Conservation (phyloP, 37 sponge, comb jelly and placozoan species). For the Cliona cf. orientalis region DNA sequence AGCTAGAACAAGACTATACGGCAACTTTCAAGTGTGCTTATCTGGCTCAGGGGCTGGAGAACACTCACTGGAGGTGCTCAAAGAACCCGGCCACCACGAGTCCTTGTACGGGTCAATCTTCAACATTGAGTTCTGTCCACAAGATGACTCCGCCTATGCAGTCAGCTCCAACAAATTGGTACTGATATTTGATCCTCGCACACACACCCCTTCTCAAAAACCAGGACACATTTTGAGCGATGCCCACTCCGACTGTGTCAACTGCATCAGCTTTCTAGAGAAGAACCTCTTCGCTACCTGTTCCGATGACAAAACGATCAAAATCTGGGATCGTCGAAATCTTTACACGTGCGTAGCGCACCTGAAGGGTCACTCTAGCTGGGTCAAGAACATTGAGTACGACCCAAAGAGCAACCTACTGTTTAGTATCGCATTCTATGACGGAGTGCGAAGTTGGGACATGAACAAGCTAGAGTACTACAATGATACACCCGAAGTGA, state of each 20-base stretch:
- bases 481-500: neutral
- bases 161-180: constrained; percentile 20
- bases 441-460: constrained; percentile 63
- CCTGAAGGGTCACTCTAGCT: constrained; percentile 48
- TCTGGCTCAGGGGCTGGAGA: too few species aligned
- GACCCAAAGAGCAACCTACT: constrained; percentile 19
- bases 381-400: constrained; percentile 78
- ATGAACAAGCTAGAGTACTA: constrained; percentile 17
- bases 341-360: neutral
- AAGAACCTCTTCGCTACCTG: constrained; percentile 44
- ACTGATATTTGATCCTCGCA: constrained; percentile 26
- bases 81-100: too few species aligned
- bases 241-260: constrained; percentile 62
- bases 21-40: too few species aligned
- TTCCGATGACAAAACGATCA: constrained; percentile 65
- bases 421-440: constrained; percentile 60
- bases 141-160: constrained; percentile 12
- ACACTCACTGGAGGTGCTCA: too few species aligned
- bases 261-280: constrained; percentile 61
- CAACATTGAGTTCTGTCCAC: constrained; percentile 69
- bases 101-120: constrained; percentile 52
- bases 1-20: too few species aligned
- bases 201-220: neutral
- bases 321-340: constrained; percentile 62
- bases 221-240: neutral